Evolutionary conservation across 2,888 invertebrate genomes (phyloP), one percentile per base, ranked within the genome.

Genomic region (Cheilosia urbana): DNA sequence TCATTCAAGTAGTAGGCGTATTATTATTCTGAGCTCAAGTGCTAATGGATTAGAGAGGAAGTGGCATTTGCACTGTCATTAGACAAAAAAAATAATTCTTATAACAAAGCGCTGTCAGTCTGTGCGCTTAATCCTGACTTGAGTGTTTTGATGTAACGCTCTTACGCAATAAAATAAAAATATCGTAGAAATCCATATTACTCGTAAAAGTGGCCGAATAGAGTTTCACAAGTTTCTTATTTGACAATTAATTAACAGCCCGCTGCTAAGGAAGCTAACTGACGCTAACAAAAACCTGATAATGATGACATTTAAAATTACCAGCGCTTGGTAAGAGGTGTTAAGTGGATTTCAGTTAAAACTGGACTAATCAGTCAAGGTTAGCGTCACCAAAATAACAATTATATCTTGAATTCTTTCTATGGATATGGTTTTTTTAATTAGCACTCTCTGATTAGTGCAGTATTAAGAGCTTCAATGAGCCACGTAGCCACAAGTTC

Each of bases 331-430:
- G 40, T 55, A 19, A 55, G 73, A 63, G 40, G 68, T 78, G 78
- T 45, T 73, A 83, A 83, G 63, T 83, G 73, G 13, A 49, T 57
- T 78, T 51, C 45, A 55, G n/a, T 69, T 77, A 13, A 76, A 71
- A 72, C 60, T 72, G 37, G 69, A 37, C 65, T 77, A 47, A 21
- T 55, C 17, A 47, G 30, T 51, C 45, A 37, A 69, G 77, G 60
- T 30, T 60, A 27, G 4, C 13, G 27, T 21, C 62, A 17, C 62
- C 27, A 30, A 13, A 13, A 17, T 4, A 53, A 13, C 4, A 40
- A 37, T 27, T 11, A 42, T 17, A 34, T 1, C 21, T 40, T 45
- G 37, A 17, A 51, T 47, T 37, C 7, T 17, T 69, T 17, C 37
- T 40, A 19, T 63, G 5, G 3, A 4, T 51, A 13, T 21, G 11